phyloP scores from a whole-genome alignment of 2,113 vertebrate species.

The Apteryx owenii region DNA sequence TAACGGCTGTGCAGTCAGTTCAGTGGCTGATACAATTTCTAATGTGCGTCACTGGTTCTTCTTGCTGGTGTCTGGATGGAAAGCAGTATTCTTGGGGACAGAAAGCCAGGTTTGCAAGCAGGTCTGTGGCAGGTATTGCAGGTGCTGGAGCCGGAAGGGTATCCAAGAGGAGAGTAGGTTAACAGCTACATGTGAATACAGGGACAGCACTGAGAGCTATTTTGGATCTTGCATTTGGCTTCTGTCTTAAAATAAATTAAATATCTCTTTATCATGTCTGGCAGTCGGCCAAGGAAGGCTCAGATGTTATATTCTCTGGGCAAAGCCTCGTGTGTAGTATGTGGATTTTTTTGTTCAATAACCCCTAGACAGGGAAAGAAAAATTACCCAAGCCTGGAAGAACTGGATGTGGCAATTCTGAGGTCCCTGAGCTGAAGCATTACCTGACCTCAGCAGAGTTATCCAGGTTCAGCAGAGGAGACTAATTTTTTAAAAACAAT shows the following conservation, averaged over 20 bases:
- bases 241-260: constrained; percentile 10
- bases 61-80: not conserved
- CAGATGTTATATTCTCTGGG: not conserved
- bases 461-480: not conserved
- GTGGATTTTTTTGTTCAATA: not conserved
- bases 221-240: not conserved
- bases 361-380: not conserved
- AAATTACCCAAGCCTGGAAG: not conserved
- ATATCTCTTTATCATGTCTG: not conserved
- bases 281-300: not conserved
- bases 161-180: not conserved
- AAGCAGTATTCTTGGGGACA: not conserved
- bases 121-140: not conserved
- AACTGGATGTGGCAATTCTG: not conserved
- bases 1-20: not conserved
- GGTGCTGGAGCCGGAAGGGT: not conserved
- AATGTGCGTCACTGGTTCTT: accelerated
- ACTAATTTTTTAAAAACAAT: not conserved
- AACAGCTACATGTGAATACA: accelerated
- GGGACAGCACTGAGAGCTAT: not conserved
- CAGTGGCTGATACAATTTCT: accelerated
- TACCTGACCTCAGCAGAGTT: not conserved
- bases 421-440: not conserved
- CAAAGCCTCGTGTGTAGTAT: not conserved
- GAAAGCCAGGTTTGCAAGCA: not conserved